These are phyloP conservation scores for Petrolisthes cinctipes DNA, from an alignment of 2,888 invertebrate species.

Conservation along the genomic window DNA sequence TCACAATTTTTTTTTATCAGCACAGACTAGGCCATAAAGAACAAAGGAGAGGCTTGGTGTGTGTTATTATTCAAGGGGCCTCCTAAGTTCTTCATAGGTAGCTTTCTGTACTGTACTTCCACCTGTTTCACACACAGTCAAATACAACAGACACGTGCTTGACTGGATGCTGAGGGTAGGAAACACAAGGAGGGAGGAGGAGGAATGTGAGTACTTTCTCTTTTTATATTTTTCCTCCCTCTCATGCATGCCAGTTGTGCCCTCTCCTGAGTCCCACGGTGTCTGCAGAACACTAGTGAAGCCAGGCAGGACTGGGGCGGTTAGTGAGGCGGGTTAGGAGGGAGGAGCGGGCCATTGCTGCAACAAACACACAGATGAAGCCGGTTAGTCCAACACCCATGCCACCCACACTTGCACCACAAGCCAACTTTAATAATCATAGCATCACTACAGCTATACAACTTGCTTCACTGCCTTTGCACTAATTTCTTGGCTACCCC, in stretches of 20 bases:
- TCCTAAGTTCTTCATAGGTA: no score
- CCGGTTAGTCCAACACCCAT: slow-evolving; percentile 6
- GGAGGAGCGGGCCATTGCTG: slow-evolving; percentile 52
- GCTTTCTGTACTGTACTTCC: no score
- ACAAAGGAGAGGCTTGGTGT: no score
- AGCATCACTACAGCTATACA: not conserved
- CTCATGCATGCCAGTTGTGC: not conserved
- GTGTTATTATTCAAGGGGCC: no score
- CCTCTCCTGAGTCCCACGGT: not conserved
- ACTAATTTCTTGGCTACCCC: not conserved
- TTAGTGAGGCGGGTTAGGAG: slow-evolving; percentile 61
- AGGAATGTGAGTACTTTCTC: not conserved
- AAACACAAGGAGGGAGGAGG: no score
- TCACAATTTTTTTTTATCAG: no score
- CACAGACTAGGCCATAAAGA: no score
- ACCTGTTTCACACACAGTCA: no score
- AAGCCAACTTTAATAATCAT: not conserved
- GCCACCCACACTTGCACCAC: slow-evolving; percentile 23
- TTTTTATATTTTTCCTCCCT: not conserved
- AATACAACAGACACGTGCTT: no score
- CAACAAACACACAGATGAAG: slow-evolving; percentile 27
- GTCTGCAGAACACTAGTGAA: slow-evolving; percentile 37
- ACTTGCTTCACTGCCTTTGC: not conserved
- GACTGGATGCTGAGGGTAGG: no score
- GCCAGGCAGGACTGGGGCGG: slow-evolving; percentile 57